phyloP scores from a whole-genome alignment of 1,140 invertebrate genomes.

The Hypothenemus hampei region DNA sequence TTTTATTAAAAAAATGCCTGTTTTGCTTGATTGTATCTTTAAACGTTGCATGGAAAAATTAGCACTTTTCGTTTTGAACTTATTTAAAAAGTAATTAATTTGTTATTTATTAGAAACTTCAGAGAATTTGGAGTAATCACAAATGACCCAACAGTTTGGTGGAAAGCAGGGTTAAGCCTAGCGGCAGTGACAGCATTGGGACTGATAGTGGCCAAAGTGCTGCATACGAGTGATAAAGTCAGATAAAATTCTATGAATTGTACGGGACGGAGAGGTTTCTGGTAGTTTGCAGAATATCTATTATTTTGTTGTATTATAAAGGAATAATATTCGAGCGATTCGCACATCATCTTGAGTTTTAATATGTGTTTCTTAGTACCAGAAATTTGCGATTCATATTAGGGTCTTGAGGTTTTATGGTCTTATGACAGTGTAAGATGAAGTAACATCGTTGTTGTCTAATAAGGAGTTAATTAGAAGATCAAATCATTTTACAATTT shows the following conservation, averaged over 20 bases:
- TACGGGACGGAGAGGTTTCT: too few relatives aligned
- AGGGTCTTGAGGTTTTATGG: too few relatives aligned
- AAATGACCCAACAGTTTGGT: conserved; percentile 71
- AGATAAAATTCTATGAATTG: conserved; percentile 37
- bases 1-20: too few relatives aligned
- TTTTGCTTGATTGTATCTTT: too few relatives aligned
- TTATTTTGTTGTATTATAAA: conserved; percentile 13
- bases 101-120: conserved; percentile 51
- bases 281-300: conserved; percentile 14
- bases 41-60: neutral
- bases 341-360: too few relatives aligned
- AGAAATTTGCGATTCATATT: too few relatives aligned
- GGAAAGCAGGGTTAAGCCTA: conserved; percentile 84
- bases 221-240: conserved; percentile 56
- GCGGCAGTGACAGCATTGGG: conserved; percentile 80
- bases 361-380: too few relatives aligned
- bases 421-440: too few relatives aligned
- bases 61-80: too few relatives aligned
- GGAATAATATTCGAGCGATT: neutral
- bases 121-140: conserved; percentile 75
- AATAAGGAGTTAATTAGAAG: too few relatives aligned
- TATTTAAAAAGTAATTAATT: neutral
- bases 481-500: conserved; percentile 38
- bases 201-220: conserved; percentile 69
- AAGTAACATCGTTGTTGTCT: too few relatives aligned